phyloP scores from a whole-genome alignment of 2,888 invertebrate genomes.

The Frankliniella intonsa region DNA sequence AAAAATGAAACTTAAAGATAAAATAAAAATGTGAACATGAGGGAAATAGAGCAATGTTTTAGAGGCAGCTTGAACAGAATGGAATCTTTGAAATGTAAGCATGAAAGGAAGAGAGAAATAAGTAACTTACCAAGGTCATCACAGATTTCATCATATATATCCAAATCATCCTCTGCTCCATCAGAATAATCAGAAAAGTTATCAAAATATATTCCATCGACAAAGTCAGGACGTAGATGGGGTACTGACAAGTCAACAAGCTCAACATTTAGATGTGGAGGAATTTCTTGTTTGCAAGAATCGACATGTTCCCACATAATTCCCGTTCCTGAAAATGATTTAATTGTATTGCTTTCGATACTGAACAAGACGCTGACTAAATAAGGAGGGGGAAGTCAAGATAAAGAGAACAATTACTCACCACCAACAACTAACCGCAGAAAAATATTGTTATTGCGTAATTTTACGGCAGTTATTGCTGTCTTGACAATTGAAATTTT shows the following conservation, averaged over 20 bases:
- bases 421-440: background rate
- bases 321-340: background rate
- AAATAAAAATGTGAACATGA: background rate
- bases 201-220: constrained; percentile 12
- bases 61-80: too few species aligned
- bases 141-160: constrained; percentile 10
- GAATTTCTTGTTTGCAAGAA: background rate
- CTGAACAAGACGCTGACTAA: too few species aligned
- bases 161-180: background rate
- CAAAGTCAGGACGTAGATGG: constrained; percentile 2
- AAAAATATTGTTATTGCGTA: constrained; percentile 9
- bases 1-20: background rate
- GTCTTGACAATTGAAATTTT: constrained; percentile 12
- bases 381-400: too few species aligned
- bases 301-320: background rate
- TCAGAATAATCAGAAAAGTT: constrained; percentile 5
- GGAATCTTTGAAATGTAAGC: too few species aligned
- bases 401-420: background rate
- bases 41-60: too few species aligned
- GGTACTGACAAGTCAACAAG: constrained; percentile 4
- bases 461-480: constrained; percentile 3
- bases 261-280: background rate
- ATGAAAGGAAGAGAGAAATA: too few species aligned
- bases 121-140: background rate
- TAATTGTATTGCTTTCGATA: too few species aligned